phyloP scores from a whole-genome alignment of 2,888 invertebrate genomes.

The Linnaemya vulpina region DNA sequence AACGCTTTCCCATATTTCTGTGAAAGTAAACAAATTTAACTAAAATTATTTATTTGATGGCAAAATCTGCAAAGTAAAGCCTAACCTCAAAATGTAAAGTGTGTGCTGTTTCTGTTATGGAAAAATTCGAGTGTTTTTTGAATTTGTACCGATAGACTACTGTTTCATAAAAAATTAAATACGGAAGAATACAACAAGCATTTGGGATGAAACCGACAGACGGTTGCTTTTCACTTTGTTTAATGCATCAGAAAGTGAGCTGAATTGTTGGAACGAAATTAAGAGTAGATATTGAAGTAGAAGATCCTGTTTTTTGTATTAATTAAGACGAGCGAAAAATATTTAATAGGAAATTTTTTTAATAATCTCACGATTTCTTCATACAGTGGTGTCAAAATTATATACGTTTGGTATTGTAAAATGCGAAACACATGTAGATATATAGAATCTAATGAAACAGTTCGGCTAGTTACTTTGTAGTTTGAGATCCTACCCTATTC shows the following conservation, averaged over 20 bases:
- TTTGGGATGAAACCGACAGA: slow-evolving; percentile 34
- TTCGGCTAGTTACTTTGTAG: too few relatives aligned
- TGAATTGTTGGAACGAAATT: neutral
- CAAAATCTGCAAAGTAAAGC: slow-evolving; percentile 38
- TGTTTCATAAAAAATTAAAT: slow-evolving; percentile 51
- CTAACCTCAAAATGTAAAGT: slow-evolving; percentile 69
- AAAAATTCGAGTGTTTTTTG: slow-evolving; percentile 62
- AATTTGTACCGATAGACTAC: slow-evolving; percentile 51
- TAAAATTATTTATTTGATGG: slow-evolving; percentile 2
- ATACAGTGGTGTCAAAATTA: too few relatives aligned
- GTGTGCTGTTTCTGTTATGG: slow-evolving; percentile 65
- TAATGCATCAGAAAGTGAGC: slow-evolving; percentile 37
- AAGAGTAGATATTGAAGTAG: slow-evolving; percentile 42
- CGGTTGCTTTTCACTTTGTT: slow-evolving; percentile 28
- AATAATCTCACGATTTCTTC: too few relatives aligned
- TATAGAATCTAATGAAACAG: too few relatives aligned
- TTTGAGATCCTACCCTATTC: too few relatives aligned
- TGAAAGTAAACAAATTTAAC: slow-evolving; percentile 23
- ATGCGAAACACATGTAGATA: too few relatives aligned
- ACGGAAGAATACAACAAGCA: slow-evolving; percentile 65
- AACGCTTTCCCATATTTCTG: neutral
- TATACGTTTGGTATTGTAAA: too few relatives aligned
- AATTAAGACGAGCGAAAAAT: slow-evolving; percentile 18
- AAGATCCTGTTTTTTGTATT: slow-evolving; percentile 60
- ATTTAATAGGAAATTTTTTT: slow-evolving; percentile 18